Conservation (phyloP, 2,113 vertebrate species). For the Helogale parvula region DNA sequence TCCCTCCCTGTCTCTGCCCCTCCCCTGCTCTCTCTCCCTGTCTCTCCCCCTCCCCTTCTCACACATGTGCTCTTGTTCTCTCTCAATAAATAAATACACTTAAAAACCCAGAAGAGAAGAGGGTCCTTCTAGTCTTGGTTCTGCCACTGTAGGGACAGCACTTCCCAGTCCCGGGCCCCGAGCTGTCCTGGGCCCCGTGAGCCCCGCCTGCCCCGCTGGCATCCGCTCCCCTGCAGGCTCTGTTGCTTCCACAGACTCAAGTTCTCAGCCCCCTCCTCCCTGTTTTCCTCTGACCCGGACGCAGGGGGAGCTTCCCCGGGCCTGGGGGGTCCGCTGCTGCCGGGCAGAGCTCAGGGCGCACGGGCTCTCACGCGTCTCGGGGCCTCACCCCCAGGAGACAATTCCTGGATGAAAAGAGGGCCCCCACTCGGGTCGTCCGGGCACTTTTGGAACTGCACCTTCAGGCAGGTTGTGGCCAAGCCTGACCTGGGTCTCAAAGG, state of each 20-base stretch:
- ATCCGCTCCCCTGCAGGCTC: rapidly evolving
- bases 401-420: background rate
- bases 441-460: background rate
- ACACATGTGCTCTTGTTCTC: too few relatives aligned
- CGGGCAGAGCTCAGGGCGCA: background rate
- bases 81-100: too few relatives aligned
- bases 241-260: background rate
- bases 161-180: rapidly evolving
- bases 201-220: rapidly evolving
- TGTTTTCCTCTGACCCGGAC: background rate
- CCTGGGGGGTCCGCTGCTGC: background rate
- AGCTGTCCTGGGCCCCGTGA: rapidly evolving
- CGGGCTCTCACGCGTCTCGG: background rate
- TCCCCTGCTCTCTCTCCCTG: too few relatives aligned
- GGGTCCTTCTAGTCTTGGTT: background rate
- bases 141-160: background rate
- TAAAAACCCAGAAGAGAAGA: too few relatives aligned
- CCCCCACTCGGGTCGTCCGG: rapidly evolving
- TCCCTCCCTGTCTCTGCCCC: too few relatives aligned
- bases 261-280: background rate
- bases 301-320: background rate
- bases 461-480: rapidly evolving
- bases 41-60: too few relatives aligned
- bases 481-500: rapidly evolving
- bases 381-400: background rate